Conservation (phyloP, 2,113 vertebrate genomes). For the Brachirus orientalis region DNA sequence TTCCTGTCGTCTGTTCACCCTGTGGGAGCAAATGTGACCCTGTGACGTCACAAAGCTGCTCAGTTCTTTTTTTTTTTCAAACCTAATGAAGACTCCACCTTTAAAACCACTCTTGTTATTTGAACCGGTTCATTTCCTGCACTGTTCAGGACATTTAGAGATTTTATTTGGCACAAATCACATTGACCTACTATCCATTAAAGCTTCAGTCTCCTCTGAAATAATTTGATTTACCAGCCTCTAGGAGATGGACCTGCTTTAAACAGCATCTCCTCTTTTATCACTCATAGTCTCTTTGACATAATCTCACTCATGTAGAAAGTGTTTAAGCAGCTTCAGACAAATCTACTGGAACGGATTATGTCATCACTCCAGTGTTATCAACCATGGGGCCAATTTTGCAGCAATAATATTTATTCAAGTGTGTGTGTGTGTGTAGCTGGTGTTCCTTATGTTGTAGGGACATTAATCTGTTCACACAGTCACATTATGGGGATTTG, state of each 20-base stretch:
- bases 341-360: constrained; percentile 1
- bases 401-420: too few relatives aligned
- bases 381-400: neutral
- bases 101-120: neutral
- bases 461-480: too few relatives aligned
- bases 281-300: constrained; percentile 6
- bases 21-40: constrained; percentile 54
- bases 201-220: constrained; percentile 25
- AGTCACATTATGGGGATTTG: too few relatives aligned
- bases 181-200: constrained; percentile 15
- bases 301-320: neutral
- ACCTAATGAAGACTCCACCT: neutral
- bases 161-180: constrained; percentile 26
- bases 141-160: constrained; percentile 2
- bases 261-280: neutral
- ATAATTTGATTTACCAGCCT: constrained; percentile 29
- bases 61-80: constrained; percentile 8
- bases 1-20: constrained; percentile 67
- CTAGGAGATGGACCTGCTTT: neutral
- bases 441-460: too few relatives aligned
- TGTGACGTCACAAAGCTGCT: constrained; percentile 37
- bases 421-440: too few relatives aligned
- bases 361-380: neutral
- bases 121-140: constrained; percentile 30
- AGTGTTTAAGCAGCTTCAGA: neutral